Percentiles rank a stretch among this genome's conserved stretches.
Evolutionary conservation across 2,113 vertebrate species (phyloP).

Genomic region (Lynx canadensis): DNA sequence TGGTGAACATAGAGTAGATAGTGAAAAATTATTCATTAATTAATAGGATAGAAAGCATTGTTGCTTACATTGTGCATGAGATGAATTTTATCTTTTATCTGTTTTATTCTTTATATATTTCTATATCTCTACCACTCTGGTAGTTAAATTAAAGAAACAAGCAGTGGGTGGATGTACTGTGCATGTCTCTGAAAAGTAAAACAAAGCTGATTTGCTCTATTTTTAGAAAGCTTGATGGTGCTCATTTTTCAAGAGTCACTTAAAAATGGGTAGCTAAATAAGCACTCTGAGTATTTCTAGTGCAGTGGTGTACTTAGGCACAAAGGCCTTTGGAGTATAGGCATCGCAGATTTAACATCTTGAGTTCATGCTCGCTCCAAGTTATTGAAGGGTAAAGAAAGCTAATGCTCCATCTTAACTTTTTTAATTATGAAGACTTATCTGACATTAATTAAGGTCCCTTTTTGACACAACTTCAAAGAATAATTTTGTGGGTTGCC

Average conservation of each 20-base stretch:
- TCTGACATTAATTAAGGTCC: not conserved
- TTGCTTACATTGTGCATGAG: not conserved
- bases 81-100: constrained; percentile 46
- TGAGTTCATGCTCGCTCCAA: not conserved
- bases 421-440: constrained; percentile 25
- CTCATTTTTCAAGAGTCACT: constrained; percentile 69
- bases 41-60: constrained; percentile 23
- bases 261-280: constrained; percentile 66
- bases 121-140: not conserved
- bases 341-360: not conserved
- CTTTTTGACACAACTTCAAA: not conserved
- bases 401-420: not conserved
- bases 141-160: constrained; percentile 31
- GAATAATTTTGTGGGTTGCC: not conserved
- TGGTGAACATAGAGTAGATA: not conserved
- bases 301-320: not conserved
- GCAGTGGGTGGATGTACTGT: constrained; percentile 68
- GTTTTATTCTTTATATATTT: constrained; percentile 45
- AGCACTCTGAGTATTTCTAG: constrained; percentile 47
- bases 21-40: constrained; percentile 16
- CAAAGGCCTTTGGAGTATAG: not conserved
- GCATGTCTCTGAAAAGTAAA: constrained; percentile 58
- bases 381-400: not conserved
- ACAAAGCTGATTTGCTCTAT: constrained; percentile 72
- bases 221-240: constrained; percentile 72